Percentiles rank a stretch among this genome's conserved stretches.
Conservation (phyloP, 2,888 invertebrate species). For the Pimpla rufipes region DNA sequence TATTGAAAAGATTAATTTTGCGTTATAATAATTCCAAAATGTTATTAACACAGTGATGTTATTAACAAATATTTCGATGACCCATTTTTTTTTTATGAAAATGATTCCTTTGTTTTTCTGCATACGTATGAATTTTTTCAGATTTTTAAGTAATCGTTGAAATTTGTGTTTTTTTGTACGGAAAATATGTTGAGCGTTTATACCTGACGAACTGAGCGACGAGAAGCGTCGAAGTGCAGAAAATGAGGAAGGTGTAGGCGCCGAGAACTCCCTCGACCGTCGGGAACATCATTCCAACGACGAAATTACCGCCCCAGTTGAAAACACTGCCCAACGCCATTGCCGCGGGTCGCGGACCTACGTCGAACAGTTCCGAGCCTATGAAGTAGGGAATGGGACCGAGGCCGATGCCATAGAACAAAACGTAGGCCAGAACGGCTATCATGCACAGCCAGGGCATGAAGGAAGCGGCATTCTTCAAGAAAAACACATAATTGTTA, state of each 20-base stretch:
- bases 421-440: slow-evolving; percentile 91
- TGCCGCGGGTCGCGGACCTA: slow-evolving; percentile 93
- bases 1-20: too few species aligned
- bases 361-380: slow-evolving; percentile 94
- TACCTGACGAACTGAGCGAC: slow-evolving; percentile 89
- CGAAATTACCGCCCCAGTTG: slow-evolving; percentile 96
- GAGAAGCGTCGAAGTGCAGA: slow-evolving; percentile 87
- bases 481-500: too few species aligned
- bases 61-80: too few species aligned
- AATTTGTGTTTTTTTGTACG: background rate
- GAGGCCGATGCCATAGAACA: slow-evolving; percentile 93
- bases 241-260: slow-evolving; percentile 92
- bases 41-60: too few species aligned
- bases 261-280: slow-evolving; percentile 88
- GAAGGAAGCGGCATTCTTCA: slow-evolving; percentile 88
- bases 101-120: too few species aligned
- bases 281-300: slow-evolving; percentile 93
- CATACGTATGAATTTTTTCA: too few species aligned
- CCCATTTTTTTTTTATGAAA: too few species aligned
- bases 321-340: slow-evolving; percentile 95
- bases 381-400: slow-evolving; percentile 96
- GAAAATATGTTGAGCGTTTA: background rate
- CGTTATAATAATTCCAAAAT: too few species aligned
- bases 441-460: slow-evolving; percentile 91
- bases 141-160: too few species aligned